phyloP scores from a whole-genome alignment of 2,888 invertebrate species.

The Atethmia centrago region DNA sequence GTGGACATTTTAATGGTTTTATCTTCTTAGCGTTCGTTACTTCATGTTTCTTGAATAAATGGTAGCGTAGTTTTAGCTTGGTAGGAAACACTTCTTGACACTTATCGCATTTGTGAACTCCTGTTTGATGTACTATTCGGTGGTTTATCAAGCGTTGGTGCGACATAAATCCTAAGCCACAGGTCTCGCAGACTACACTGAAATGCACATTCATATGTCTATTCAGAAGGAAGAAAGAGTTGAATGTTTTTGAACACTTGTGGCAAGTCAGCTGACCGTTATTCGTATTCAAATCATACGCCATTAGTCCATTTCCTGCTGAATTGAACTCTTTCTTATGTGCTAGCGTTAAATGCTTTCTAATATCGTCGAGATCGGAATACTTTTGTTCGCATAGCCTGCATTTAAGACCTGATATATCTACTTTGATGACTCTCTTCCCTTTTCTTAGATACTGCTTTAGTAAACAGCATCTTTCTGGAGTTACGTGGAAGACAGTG shows the following conservation, averaged over 20 bases:
- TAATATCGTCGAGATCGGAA: constrained; percentile 82
- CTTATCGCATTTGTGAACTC: constrained; percentile 82
- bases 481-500: constrained; percentile 74
- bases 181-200: constrained; percentile 86
- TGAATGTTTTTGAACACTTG: constrained; percentile 83
- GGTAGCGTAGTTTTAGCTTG: constrained; percentile 84
- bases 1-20: constrained; percentile 85
- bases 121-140: constrained; percentile 83
- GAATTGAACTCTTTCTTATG: constrained; percentile 86
- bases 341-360: constrained; percentile 76
- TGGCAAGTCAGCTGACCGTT: constrained; percentile 83
- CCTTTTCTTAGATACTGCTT: constrained; percentile 85
- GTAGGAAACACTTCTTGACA: constrained; percentile 84
- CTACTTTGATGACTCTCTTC: constrained; percentile 86
- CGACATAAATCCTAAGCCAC: constrained; percentile 86
- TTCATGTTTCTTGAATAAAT: constrained; percentile 84
- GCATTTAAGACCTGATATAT: constrained; percentile 84
- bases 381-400: constrained; percentile 83
- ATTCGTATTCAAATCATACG: constrained; percentile 79
- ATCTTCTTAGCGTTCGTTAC: constrained; percentile 80
- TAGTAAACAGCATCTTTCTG: constrained; percentile 78
- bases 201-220: constrained; percentile 87
- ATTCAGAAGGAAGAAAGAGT: constrained; percentile 84
- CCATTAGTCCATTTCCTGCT: constrained; percentile 85
- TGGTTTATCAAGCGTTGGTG: constrained; percentile 85